Base-by-base conservation (phyloP, 2,888 invertebrate genomes). In the Drosophila antonietae region DNA sequence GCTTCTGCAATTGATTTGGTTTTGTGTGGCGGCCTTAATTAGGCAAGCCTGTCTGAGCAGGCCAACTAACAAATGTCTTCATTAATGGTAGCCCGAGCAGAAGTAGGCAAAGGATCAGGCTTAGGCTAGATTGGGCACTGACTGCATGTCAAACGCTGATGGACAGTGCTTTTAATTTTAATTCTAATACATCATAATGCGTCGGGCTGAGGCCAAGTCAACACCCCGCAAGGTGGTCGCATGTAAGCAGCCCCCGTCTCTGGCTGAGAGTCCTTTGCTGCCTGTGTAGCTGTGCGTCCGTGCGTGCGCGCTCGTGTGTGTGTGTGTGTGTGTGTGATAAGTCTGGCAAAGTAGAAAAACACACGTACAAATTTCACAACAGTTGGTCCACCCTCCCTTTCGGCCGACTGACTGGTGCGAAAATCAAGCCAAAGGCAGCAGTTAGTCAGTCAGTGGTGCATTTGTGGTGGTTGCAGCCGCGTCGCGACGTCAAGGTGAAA, bases 151-250 rank as follows among this genome's bases (percentile, higher is more conserved):
- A 83, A 78, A 80, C 67, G 65, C 68, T 78, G 78, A 74, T 58
- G 80, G 68, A 76, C 77, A 75, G 78, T 75, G 80, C 87, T 90
- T 91, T 91, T 90, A 87, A 91, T 90, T 91, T 91, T 87, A 83
- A 87, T 82, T 81, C 89, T 90, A 91, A 91, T 91, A 89, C 90
- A 91, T 91, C 91, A 91, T 90, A 91, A 91, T 84, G 84, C 88
- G 69, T 73, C 73, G 63, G 68, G 51, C 67, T 55, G 58, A 61
- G 73, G 60, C 49, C 35, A 71, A 84, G 78, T 82, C 83, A 86
- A 73, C 70, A 69, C 69, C 78, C 58, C 70, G 68, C 70, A 72
- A 88, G 85, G 89, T 87, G 78, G 61, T 49, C 55, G 39, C 23
- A 52, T 20, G 35, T 18, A n/a, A 39, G 31, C 28, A 37, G 0